Evolutionary conservation across 2,888 invertebrate species (phyloP).

Genomic region (Aelia acuminata): DNA sequence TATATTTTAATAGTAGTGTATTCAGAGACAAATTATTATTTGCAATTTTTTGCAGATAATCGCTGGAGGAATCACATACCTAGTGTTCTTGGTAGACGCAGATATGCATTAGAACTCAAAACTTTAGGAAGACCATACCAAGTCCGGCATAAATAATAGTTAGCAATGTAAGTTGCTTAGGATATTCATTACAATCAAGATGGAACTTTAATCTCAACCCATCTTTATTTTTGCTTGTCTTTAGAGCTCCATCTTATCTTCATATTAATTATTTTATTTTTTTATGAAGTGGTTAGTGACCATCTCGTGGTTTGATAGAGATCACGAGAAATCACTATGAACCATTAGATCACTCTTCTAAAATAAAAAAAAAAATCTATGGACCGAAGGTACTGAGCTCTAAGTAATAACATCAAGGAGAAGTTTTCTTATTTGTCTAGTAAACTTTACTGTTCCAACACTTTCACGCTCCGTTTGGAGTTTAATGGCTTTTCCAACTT

Average conservation of each 20-base stretch:
- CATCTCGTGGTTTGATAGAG: too few relatives aligned
- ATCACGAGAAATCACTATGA: background rate
- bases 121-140: background rate
- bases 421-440: background rate
- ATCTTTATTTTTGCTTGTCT: background rate
- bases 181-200: background rate
- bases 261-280: background rate
- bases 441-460: background rate
- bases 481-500: conserved; percentile 8
- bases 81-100: conserved; percentile 6
- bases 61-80: conserved; percentile 13
- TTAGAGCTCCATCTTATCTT: background rate
- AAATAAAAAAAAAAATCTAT: too few relatives aligned
- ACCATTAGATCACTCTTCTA: background rate
- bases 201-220: background rate
- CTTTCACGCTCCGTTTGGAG: background rate
- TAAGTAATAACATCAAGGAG: too few relatives aligned
- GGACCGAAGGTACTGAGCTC: too few relatives aligned
- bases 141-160: background rate
- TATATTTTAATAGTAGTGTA: background rate
- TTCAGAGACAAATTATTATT: background rate
- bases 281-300: too few relatives aligned
- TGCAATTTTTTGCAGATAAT: background rate
- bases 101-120: background rate
- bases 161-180: background rate